Conservation (phyloP, 53 echinoderm and acorn worm genomes). For the Astropecten irregularis region DNA sequence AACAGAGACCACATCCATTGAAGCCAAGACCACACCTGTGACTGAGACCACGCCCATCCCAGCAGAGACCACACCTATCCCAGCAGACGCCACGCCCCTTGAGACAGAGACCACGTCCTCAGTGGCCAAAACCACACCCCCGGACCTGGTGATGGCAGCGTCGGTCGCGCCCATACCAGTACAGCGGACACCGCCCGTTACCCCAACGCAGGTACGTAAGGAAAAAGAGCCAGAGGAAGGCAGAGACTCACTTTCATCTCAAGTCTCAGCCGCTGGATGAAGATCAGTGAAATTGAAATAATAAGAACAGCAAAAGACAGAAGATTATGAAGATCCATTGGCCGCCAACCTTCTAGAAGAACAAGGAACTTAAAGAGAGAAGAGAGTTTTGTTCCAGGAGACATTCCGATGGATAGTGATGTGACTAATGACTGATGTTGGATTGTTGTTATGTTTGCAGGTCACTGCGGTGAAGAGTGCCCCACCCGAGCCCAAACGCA, state of each 20-base stretch:
- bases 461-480: constrained; percentile 35
- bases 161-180: not conserved
- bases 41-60: not conserved
- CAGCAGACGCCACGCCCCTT: not conserved
- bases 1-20: not conserved
- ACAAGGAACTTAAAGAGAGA: too few species aligned
- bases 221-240: not conserved
- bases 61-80: constrained; percentile 30
- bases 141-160: constrained; percentile 53
- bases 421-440: too few species aligned
- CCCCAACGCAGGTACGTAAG: not conserved
- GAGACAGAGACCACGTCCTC: not conserved
- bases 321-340: too few species aligned
- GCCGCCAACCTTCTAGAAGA: too few species aligned
- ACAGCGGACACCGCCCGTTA: not conserved
- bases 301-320: too few species aligned
- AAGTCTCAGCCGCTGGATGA: too few species aligned
- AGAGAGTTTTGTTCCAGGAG: too few species aligned
- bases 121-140: constrained; percentile 33
- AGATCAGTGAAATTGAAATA: too few species aligned
- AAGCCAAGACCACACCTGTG: not conserved
- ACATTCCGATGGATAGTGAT: too few species aligned
- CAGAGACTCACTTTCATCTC: too few species aligned
- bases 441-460: constrained; percentile 16
- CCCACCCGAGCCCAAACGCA: constrained; percentile 69